Conservation (phyloP, 2,113 vertebrate species). For the Cynocephalus volans region DNA sequence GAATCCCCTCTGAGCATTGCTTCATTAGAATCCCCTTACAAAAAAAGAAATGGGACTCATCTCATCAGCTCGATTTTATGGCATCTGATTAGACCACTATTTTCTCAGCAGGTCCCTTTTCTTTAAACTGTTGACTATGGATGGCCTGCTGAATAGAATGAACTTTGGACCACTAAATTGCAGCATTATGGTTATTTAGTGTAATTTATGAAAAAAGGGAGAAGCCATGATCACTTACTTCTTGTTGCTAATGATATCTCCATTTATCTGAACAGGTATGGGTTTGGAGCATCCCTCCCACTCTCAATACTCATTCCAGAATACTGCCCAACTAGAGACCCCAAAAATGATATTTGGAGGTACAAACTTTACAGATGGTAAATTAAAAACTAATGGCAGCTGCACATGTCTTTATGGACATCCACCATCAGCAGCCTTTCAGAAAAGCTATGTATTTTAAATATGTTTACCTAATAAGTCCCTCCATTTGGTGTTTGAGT, state of each 20-base stretch:
- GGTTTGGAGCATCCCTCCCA: constrained; percentile 87
- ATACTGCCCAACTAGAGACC: constrained; percentile 86
- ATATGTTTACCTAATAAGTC: constrained; percentile 79
- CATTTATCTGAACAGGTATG: constrained; percentile 90
- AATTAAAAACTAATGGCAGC: constrained; percentile 88
- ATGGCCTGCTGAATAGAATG: constrained; percentile 95
- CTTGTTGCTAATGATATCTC: constrained; percentile 92
- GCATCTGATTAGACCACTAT: constrained; percentile 99
- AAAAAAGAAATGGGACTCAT: constrained; percentile 90
- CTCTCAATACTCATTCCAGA: constrained; percentile 80
- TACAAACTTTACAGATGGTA: constrained; percentile 77
- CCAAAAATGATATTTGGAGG: constrained; percentile 76
- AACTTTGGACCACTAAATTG: constrained; percentile 98
- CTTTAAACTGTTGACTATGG: constrained; percentile 99
- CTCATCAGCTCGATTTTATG: constrained; percentile 97
- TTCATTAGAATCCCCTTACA: constrained; percentile 96
- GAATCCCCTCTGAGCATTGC: constrained; percentile 89
- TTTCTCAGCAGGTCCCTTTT: constrained; percentile 98
- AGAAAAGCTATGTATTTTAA: constrained; percentile 79
- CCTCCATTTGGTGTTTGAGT: constrained; percentile 65
- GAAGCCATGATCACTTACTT: constrained; percentile 92
- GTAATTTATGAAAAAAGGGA: constrained; percentile 95
- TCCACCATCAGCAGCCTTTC: constrained; percentile 79
- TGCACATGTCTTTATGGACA: constrained; percentile 82
- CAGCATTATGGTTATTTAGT: constrained; percentile 99